A percentile compares a stretch with the other conserved stretches of the same genome.
These are phyloP conservation scores for Brachionus paranguensis DNA, from an alignment of 1,140 invertebrate genomes.

Conservation along the genomic window DNA sequence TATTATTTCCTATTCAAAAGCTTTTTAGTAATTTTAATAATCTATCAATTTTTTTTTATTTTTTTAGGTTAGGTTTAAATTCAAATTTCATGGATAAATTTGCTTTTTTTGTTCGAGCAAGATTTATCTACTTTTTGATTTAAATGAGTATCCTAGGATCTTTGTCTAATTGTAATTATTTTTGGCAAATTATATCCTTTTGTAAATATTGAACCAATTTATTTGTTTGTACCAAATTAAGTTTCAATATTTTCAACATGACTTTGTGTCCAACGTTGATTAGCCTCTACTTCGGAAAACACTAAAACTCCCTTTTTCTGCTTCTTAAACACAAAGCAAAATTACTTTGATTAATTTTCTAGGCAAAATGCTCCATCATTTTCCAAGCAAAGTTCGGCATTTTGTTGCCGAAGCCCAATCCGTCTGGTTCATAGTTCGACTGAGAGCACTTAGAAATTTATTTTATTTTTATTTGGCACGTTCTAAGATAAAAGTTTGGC, in stretches of 20 bases:
- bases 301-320: constrained; percentile 15
- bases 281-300: background rate
- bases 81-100: background rate
- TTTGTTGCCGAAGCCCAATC: background rate
- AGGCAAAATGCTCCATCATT: background rate
- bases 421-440: background rate
- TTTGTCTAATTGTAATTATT: background rate
- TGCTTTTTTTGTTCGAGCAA: background rate
- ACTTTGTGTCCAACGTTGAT: background rate
- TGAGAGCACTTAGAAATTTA: background rate
- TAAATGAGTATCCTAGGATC: background rate
- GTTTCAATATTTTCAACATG: background rate
- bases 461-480: background rate
- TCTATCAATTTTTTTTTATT: background rate
- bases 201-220: background rate
- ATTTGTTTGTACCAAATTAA: constrained; percentile 1
- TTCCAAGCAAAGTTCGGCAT: background rate
- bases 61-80: background rate
- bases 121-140: background rate
- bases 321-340: background rate
- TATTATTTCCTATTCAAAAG: background rate
- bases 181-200: background rate
- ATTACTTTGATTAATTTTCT: background rate
- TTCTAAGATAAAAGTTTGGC: background rate
- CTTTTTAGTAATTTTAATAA: background rate